phyloP scores from a whole-genome alignment of 2,888 invertebrate species.

The Salticus scenicus region DNA sequence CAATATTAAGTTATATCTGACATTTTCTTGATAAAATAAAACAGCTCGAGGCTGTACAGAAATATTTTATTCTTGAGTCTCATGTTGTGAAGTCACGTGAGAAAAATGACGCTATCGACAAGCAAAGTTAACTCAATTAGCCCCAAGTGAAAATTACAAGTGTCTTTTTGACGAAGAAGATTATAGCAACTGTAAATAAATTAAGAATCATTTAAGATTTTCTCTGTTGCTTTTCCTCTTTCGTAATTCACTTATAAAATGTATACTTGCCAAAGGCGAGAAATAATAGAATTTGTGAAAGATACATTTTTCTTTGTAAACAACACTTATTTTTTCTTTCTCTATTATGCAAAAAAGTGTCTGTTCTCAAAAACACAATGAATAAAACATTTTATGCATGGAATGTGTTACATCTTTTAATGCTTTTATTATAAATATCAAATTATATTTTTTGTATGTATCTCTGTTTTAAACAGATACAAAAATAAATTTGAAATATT shows the following conservation, averaged over 20 bases:
- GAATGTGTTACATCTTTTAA: not conserved
- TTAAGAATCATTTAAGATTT: conserved; percentile 19
- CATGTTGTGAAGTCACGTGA: conserved; percentile 19
- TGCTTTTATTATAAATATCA: not conserved
- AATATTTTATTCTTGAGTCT: not conserved
- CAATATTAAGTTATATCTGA: conserved; percentile 23
- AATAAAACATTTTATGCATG: not conserved
- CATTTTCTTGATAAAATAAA: conserved; percentile 19
- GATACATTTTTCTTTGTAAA: not conserved
- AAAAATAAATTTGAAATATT: not conserved
- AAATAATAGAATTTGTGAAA: not conserved
- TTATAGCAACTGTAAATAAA: conserved; percentile 13
- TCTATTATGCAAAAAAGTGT: not conserved
- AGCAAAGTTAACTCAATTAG: conserved; percentile 1
- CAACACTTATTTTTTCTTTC: not conserved
- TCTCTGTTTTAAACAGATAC: not conserved
- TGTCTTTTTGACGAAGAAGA: not conserved
- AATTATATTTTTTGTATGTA: not conserved
- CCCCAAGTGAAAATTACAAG: conserved; percentile 6
- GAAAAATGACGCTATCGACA: conserved; percentile 15
- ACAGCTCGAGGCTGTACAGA: not conserved
- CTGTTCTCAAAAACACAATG: not conserved
- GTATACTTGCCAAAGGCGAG: not conserved
- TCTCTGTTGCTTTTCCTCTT: conserved; percentile 8
- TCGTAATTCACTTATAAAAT: conserved; percentile 19